These are phyloP conservation scores for Pseudochirops corinnae DNA, from an alignment of 2,797 vertebrate species.

Conservation along the genomic window DNA sequence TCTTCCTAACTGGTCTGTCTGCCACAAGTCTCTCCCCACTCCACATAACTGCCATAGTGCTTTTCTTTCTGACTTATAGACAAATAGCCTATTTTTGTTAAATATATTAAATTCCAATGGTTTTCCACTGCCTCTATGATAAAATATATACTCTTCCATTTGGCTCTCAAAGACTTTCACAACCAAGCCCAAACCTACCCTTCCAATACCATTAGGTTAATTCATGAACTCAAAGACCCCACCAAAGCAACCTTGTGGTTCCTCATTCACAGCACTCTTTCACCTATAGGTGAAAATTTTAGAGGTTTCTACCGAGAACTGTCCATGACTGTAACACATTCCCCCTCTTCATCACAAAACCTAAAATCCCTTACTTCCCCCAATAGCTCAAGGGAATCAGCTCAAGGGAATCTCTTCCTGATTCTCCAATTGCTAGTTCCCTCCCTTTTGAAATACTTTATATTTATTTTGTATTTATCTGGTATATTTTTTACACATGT, in stretches of 20 bases:
- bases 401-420: not conserved
- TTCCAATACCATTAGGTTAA: not conserved
- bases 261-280: not conserved
- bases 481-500: not conserved
- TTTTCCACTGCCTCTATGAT: not conserved
- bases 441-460: not conserved
- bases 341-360: not conserved
- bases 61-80: no score
- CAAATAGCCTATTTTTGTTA: not conserved
- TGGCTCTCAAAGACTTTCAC: not conserved
- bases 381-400: no score
- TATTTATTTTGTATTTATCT: not conserved
- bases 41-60: not conserved
- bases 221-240: not conserved
- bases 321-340: not conserved
- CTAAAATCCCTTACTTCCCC: not conserved
- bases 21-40: not conserved
- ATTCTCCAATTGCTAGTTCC: not conserved
- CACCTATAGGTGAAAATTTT: fast-evolving
- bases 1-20: not conserved
- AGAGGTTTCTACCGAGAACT: not conserved
- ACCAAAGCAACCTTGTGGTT: not conserved
- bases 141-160: not conserved
- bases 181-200: not conserved
- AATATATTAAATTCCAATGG: not conserved